Conservation (phyloP, 2,888 invertebrate genomes). For the Platycheirus rosarum region DNA sequence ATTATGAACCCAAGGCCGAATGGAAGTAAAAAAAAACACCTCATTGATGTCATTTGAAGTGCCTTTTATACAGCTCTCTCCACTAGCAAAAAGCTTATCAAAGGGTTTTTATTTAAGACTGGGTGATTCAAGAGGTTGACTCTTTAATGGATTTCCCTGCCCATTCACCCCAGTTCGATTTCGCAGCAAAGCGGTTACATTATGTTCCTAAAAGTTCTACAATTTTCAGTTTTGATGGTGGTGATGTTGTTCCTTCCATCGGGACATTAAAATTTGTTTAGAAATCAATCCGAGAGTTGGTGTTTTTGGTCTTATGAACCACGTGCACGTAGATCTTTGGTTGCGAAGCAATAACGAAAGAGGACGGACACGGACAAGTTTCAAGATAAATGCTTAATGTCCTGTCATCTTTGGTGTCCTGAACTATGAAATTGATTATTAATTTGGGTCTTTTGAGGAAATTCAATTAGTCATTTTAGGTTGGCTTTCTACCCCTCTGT, state of each 20-base stretch:
- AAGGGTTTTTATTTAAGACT: constrained; percentile 47
- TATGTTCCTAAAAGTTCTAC: not conserved
- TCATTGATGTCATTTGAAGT: constrained; percentile 51
- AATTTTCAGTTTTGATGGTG: constrained; percentile 18
- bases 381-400: constrained; percentile 41
- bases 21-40: not conserved
- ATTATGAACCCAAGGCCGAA: not conserved
- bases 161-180: not conserved
- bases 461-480: constrained; percentile 69
- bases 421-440: constrained; percentile 65
- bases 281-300: constrained; percentile 22
- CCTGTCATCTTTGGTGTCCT: constrained; percentile 62
- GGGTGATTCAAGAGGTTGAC: constrained; percentile 55
- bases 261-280: constrained; percentile 49
- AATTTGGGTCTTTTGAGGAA: constrained; percentile 57
- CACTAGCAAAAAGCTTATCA: constrained; percentile 60
- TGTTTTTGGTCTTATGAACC: constrained; percentile 14
- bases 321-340: not conserved
- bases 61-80: constrained; percentile 12
- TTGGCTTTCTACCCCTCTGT: constrained; percentile 4
- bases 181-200: constrained; percentile 2
- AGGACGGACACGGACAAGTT: not conserved
- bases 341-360: not conserved
- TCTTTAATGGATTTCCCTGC: constrained; percentile 59
- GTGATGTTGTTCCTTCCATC: constrained; percentile 7